Base-by-base conservation (phyloP, 2,113 vertebrate species). In the Esox niger region DNA sequence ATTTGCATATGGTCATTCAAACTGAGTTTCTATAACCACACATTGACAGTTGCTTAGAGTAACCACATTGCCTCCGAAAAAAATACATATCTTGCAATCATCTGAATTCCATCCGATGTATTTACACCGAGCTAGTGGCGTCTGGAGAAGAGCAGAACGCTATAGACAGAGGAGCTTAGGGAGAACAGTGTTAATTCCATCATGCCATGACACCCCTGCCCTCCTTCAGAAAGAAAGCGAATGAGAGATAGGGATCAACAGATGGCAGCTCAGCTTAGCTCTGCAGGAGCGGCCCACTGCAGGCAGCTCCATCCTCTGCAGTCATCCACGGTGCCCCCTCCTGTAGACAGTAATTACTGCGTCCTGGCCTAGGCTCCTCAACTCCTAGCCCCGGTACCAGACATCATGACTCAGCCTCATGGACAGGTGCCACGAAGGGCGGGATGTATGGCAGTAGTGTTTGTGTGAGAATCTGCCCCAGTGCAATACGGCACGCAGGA, bases 181-280 rank as follows among this genome's bases (percentile, higher is more conserved):
- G 56, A 58, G 56, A 27, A 27, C 57, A 64, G 21, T 10, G 35
- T 43, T 43, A 43, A 43, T 10, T 43, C 13, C 13, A 43, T 43
- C 13, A 15, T 17, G 11, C 13, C 35, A 13, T 38, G n/a, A n/a
- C 38, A 43, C 2, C 35, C 35, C 2, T 2, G 35, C 35, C 35
- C 35, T 3, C 13, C 3, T 43, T 1, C 13, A 15, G 46, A 38
- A 56, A 21, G 6, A 62, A 11, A 38, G 52, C 35, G 31, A 54
- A 29, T 23, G 13, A 43, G 66, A 47, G 60, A 52, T 35, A 17
- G 33, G 29, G 27, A 66, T 59, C 56, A 76, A 71, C 81, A 80
- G 81, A 83, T 76, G 73, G 75, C 70, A 49, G 30, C 70, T 49
- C 81, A 69, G 72, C 77, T 70, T 68, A 71, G 49, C 64, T 32